A percentile compares a stretch with the other conserved stretches of the same genome.
phyloP scores from a whole-genome alignment of 2,888 invertebrate genomes.

The Apomyelois bistriatella region DNA sequence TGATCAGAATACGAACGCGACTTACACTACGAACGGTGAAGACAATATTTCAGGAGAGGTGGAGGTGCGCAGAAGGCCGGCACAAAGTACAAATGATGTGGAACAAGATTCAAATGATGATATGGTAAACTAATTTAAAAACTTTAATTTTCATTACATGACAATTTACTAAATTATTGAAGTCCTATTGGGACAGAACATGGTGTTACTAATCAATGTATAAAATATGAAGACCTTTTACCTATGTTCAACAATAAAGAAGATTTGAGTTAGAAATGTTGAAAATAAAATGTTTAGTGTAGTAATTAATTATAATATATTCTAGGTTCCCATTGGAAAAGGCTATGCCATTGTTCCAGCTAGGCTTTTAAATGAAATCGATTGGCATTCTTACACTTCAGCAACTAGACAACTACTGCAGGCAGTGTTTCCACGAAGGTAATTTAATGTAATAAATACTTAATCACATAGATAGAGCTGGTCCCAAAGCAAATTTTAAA shows the following conservation, averaged over 20 bases:
- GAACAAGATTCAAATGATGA: background rate
- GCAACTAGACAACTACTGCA: slow-evolving; percentile 77
- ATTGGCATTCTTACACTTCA: slow-evolving; percentile 72
- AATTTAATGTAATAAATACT: slow-evolving; percentile 3
- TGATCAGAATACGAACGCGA: background rate
- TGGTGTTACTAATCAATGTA: no score
- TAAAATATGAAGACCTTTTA: no score
- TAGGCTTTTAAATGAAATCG: slow-evolving; percentile 58
- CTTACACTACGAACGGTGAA: background rate
- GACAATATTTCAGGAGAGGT: background rate
- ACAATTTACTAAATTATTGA: no score
- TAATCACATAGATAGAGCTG: no score
- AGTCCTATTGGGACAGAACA: no score
- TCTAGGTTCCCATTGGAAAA: slow-evolving; percentile 49
- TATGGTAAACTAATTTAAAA: background rate
- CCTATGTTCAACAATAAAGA: no score
- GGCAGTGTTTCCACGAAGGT: slow-evolving; percentile 72
- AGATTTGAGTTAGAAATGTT: no score
- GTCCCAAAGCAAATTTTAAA: no score
- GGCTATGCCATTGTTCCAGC: slow-evolving; percentile 48
- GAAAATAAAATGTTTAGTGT: no score
- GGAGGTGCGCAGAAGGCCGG: slow-evolving; percentile 42
- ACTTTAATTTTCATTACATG: background rate
- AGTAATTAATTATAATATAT: background rate
- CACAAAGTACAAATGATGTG: slow-evolving; percentile 49